Conservation (phyloP, 64 coral and sea anemone genomes). For the Hydrozoanthus tunicans region DNA sequence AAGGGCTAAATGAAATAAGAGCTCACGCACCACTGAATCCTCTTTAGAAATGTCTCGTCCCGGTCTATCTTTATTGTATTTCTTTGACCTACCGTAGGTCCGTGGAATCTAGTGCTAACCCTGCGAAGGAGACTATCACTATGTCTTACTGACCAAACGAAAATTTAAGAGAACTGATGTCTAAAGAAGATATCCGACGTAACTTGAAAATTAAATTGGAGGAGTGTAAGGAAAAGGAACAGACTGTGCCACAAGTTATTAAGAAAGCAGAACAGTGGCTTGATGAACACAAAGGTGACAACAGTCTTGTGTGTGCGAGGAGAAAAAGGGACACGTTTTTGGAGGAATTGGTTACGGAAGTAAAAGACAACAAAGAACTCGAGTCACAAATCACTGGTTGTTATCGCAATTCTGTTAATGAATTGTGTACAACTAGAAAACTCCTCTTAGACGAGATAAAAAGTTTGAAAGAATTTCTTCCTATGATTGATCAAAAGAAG, state of each 20-base stretch:
- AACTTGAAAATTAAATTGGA: not conserved
- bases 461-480: not conserved
- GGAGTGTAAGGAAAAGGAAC: not conserved
- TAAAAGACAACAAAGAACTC: not conserved
- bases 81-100: too few species aligned
- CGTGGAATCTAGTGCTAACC: too few species aligned
- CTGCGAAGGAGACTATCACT: too few species aligned
- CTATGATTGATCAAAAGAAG: not conserved
- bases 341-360: not conserved
- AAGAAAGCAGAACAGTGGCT: not conserved
- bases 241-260: not conserved
- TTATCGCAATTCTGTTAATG: not conserved
- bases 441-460: not conserved
- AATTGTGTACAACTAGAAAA: not conserved
- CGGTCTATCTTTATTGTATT: too few species aligned
- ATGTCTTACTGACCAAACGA: too few species aligned
- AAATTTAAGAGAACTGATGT: too few species aligned
- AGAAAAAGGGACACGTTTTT: slow-evolving; percentile 6
- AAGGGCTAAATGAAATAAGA: too few species aligned
- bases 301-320: not conserved
- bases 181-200: too few species aligned
- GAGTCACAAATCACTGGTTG: not conserved
- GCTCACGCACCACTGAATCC: too few species aligned
- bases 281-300: not conserved
- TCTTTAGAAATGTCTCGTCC: too few species aligned